Base-by-base conservation (phyloP, 2,888 invertebrate species). In the Hemistola chrysoprasaria region DNA sequence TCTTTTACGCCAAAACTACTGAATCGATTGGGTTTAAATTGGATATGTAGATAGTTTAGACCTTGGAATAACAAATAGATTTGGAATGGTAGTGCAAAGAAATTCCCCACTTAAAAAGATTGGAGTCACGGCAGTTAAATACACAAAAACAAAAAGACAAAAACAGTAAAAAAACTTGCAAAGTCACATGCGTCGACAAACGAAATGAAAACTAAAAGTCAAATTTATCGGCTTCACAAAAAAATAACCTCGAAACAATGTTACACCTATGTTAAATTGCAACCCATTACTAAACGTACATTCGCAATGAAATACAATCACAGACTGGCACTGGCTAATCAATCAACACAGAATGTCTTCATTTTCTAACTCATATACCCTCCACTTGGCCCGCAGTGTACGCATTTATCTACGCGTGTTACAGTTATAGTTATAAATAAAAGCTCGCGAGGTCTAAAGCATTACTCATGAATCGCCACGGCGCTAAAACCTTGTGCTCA, bases 341-440 rank as follows among this genome's bases (percentile, higher is more conserved):
- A 48, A 48, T 53, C 65, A 58, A 42, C 53, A 38, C 50, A 45
- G 56, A 65, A 68, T 53, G 54, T 54, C 69, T 68, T 63, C 57
- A 69, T 69, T 65, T 59, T 47, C 41, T 44, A 56, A 55, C 55
- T 47, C 48, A 49, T 52, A 52, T 51, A 40, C 50, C 51, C 56
- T 55, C 52, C 52, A 54, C 59, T 62, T 48, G 53, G 47, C 55
- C 48, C 44, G 59, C 59, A 64, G 60, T 61, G 59, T 63, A 66
- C 52, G 56, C 76, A 78, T 80, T 77, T 71, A 73, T 80, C 78
- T 73, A 53, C 65, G 71, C 75, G 60, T 71, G 77, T 68, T 78
- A 79, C 82, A 72, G 78, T 80, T 82, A 81, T 63, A 66, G 70
- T 67, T 76, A 78, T 81, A 79, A 80, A 82, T 78, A 78, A 70